Evolutionary conservation across 2,797 vertebrate species (phyloP).

Genomic region (Chaenodraco wilsoni): DNA sequence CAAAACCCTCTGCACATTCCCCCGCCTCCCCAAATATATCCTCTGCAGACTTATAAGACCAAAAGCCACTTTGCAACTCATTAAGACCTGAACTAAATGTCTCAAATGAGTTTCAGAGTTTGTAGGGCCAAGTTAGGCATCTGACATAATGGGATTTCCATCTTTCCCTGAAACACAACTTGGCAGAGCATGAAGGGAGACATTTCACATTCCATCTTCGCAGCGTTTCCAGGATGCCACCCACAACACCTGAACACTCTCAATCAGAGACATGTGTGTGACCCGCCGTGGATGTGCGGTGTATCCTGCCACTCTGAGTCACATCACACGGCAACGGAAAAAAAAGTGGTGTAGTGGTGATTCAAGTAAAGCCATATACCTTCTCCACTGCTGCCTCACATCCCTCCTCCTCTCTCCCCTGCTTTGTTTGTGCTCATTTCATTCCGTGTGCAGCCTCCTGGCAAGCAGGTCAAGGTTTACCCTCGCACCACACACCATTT

Average conservation of each 20-base stretch:
- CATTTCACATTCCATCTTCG: conserved; percentile 73
- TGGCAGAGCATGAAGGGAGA: conserved; percentile 80
- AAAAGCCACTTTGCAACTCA: conserved; percentile 72
- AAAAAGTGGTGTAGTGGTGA: conserved; percentile 41
- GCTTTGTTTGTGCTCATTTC: conserved; percentile 83
- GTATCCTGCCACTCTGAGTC: conserved; percentile 62
- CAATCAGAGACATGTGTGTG: conserved; percentile 55
- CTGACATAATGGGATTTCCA: conserved; percentile 83
- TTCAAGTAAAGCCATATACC: conserved; percentile 60
- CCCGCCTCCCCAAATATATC: conserved; percentile 58
- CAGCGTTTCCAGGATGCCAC: conserved; percentile 68
- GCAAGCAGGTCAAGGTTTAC: conserved; percentile 97
- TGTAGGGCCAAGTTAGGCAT: conserved; percentile 75
- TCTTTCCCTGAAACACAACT: conserved; percentile 73
- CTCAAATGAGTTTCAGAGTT: conserved; percentile 76
- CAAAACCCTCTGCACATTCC: conserved; percentile 38
- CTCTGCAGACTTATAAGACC: conserved; percentile 60
- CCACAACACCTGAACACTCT: conserved; percentile 80
- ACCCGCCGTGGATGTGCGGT: conserved; percentile 33
- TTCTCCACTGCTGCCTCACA: conserved; percentile 58
- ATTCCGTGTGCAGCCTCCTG: conserved; percentile 85
- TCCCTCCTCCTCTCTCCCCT: conserved; percentile 49
- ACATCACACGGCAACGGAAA: conserved; percentile 46
- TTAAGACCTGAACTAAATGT: conserved; percentile 77
- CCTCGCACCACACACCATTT: conserved; percentile 95